phyloP scores from a whole-genome alignment of 2,888 invertebrate genomes.

The Atethmia centrago region DNA sequence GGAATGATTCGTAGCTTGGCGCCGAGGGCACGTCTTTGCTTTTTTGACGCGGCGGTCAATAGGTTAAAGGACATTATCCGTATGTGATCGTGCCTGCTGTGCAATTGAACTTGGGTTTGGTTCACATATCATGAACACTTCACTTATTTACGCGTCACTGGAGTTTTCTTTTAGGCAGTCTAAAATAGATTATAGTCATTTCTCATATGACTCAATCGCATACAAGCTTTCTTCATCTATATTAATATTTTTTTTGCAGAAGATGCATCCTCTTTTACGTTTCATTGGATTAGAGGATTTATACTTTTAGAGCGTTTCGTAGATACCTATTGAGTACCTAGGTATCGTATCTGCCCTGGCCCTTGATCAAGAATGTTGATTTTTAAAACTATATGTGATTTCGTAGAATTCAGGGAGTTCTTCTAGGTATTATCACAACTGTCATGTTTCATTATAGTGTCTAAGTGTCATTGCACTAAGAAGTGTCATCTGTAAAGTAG shows the following conservation, averaged over 20 bases:
- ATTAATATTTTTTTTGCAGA: neutral
- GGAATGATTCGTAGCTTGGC: no score
- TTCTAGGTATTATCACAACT: neutral
- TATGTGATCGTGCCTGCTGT: neutral
- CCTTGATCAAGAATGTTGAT: neutral
- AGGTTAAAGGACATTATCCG: no score
- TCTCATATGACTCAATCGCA: neutral
- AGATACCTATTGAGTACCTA: neutral
- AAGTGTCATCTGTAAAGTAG: neutral
- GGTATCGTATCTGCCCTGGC: neutral
- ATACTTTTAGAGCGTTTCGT: neutral
- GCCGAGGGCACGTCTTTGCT: no score
- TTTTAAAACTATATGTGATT: neutral
- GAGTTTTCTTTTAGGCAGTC: neutral
- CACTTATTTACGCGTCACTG: neutral
- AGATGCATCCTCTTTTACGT: neutral
- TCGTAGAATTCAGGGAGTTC: neutral
- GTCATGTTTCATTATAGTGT: neutral
- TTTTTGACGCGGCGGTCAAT: no score
- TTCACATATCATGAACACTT: neutral
- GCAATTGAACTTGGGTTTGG: neutral
- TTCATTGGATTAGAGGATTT: neutral
- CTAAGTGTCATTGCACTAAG: neutral
- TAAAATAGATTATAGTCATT: neutral
- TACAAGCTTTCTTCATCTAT: neutral